phyloP scores from a whole-genome alignment of 2,888 invertebrate genomes.

The Drosophila sordidula region DNA sequence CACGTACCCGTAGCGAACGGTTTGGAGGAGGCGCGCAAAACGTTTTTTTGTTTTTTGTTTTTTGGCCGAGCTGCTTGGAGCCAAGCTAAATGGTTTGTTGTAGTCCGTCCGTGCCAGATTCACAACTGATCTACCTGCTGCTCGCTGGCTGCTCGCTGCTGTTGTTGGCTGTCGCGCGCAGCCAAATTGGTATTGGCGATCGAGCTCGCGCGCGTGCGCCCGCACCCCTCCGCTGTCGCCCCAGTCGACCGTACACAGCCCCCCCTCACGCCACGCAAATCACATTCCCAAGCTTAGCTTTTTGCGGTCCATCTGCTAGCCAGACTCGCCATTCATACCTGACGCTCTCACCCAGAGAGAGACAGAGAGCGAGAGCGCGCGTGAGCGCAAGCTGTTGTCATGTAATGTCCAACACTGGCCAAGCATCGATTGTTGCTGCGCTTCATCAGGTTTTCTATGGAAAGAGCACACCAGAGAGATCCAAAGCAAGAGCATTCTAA shows the following conservation, averaged over 20 bases:
- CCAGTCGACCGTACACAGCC: conserved; percentile 36
- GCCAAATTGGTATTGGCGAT: conserved; percentile 69
- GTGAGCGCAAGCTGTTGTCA: conserved; percentile 16
- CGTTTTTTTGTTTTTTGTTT: conserved; percentile 31
- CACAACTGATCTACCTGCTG: conserved; percentile 85
- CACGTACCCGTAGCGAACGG: conserved; percentile 28
- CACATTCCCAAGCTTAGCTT: conserved; percentile 58
- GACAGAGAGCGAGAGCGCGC: conserved; percentile 8
- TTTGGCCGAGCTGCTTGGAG: conserved; percentile 45
- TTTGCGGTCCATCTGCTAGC: conserved; percentile 76
- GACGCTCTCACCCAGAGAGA: conserved; percentile 1
- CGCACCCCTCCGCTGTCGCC: conserved; percentile 1
- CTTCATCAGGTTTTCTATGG: conserved; percentile 51
- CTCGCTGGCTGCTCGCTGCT: conserved; percentile 62
- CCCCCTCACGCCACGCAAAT: conserved; percentile 24
- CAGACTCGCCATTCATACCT: conserved; percentile 39
- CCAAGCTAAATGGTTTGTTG: conserved; percentile 75
- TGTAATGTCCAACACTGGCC: conserved; percentile 55
- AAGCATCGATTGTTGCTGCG: conserved; percentile 33
- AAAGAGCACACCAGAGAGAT: conserved; percentile 13
- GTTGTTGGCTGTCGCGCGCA: conserved; percentile 55
- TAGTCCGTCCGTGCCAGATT: conserved; percentile 84
- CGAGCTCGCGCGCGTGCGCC: conserved; percentile 47
- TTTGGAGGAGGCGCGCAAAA: conserved; percentile 58
- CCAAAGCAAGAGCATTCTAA: conserved; percentile 33